Evolutionary conservation across 2,888 invertebrate species (phyloP), one percentile per base, ranked within the genome.

Genomic region (Loripinus fragilis): DNA sequence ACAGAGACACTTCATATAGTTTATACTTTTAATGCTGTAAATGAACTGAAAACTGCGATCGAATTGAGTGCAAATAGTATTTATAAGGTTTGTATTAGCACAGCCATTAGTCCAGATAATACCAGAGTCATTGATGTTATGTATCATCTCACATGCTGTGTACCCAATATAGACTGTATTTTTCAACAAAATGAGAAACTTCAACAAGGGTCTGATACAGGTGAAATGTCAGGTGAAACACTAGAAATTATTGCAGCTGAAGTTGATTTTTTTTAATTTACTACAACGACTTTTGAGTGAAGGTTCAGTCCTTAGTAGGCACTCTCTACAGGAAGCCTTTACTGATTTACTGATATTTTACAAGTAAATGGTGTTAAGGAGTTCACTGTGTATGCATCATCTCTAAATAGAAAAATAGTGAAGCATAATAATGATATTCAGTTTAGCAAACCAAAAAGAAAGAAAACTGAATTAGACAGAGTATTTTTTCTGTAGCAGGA

Each of bases 81-180:
- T 30, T 64, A 20, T 17, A 64, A 28, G 23, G 28, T 64, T n/a
- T 30, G 35, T 30, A 12, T 64, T 12, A 64, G 64, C 28, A 35
- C 64, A 28, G 64, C 64, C 35, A 64, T 64, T 35, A 28, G 30
- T 28, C 33, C 35, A 5, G 28, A 64, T 25, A 30, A 64, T 64
- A 30, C 64, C 28, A 12, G 30, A 5, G 64, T 30, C 12, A 64
- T 64, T 35, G 64, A 64, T 35, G 35, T 64, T 12, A 64, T 8
- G 64, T 64, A 64, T 35, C 64, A 64, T 28, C 55, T 55, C 28
- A 7, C 55, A 55, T 55, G 55, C 55, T 55, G 55, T 8, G 20
- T 55, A 28, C 7, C 23, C 10, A 55, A 55, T 17, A n/a, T 55
- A 8, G 41, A 41, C 15, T 10, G 41, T 10, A 41, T 41, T 41